phyloP scores from a whole-genome alignment of 2,797 vertebrate species.

The Petrocephalus sullivani region DNA sequence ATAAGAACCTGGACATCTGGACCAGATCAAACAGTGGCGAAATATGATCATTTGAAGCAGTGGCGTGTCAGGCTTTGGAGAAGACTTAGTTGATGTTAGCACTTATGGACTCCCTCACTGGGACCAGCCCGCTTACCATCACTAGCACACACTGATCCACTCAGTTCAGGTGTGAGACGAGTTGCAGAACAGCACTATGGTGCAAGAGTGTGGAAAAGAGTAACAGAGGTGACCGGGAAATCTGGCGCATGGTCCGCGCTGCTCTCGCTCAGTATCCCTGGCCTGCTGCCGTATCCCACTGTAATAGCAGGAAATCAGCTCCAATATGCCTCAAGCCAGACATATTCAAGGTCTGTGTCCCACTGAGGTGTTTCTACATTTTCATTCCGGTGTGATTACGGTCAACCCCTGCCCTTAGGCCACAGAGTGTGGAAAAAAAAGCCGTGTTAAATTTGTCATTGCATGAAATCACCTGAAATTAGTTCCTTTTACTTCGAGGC shows the following conservation, averaged over 20 bases:
- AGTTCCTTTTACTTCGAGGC: not conserved
- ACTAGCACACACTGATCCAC: not conserved
- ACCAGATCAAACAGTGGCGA: not conserved
- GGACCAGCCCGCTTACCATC: not conserved
- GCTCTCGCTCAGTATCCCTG: constrained; percentile 45
- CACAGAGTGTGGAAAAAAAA: not conserved
- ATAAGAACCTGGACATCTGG: not conserved
- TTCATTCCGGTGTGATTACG: constrained; percentile 10
- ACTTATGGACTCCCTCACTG: not conserved
- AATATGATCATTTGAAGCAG: not conserved
- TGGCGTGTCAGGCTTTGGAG: not conserved
- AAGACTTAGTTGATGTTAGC: not conserved
- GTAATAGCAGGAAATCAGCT: constrained; percentile 47
- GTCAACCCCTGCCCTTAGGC: not conserved
- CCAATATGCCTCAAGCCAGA: constrained; percentile 33
- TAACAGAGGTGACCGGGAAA: constrained; percentile 44
- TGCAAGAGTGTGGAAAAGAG: not conserved
- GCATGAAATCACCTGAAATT: constrained; percentile 21
- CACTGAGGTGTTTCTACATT: constrained; percentile 33
- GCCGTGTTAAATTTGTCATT: constrained; percentile 14
- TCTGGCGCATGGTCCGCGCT: constrained; percentile 36
- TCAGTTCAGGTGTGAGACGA: not conserved
- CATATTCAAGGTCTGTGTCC: constrained; percentile 41
- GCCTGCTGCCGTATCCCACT: constrained; percentile 30
- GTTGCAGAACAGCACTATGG: not conserved